phyloP scores from a whole-genome alignment of 1,140 invertebrate genomes.

The Bombus sylvicola region DNA sequence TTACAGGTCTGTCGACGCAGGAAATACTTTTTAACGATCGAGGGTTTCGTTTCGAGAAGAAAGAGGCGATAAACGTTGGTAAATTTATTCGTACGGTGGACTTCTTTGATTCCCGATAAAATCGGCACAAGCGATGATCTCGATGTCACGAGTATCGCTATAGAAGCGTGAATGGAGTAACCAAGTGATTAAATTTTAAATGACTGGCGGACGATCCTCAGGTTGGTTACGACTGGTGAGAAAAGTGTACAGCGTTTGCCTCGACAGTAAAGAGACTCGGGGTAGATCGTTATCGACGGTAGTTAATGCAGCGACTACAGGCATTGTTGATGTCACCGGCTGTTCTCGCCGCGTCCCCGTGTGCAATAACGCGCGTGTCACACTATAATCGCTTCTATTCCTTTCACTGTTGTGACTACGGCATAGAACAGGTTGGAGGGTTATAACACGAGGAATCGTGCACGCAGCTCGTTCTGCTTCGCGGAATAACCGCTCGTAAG shows the following conservation, averaged over 20 bases:
- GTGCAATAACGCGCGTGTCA: slow-evolving; percentile 11
- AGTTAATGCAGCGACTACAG: slow-evolving; percentile 46
- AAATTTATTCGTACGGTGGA: no score
- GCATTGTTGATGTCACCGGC: slow-evolving; percentile 53
- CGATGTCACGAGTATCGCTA: no score
- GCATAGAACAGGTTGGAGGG: slow-evolving; percentile 45
- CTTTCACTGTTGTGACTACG: slow-evolving; percentile 62
- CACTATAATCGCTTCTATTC: slow-evolving; percentile 61
- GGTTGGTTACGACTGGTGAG: not conserved
- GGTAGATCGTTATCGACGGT: slow-evolving; percentile 53
- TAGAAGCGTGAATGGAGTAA: no score
- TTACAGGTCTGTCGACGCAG: rapidly evolving
- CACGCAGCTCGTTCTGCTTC: slow-evolving; percentile 32
- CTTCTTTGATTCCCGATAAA: no score
- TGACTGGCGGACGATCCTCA: not conserved
- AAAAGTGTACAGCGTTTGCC: not conserved
- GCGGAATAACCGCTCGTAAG: slow-evolving; percentile 6
- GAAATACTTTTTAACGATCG: not conserved
- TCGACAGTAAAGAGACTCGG: no score
- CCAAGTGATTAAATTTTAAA: not conserved
- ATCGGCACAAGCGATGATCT: no score
- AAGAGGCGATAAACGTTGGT: not conserved
- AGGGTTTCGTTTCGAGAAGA: not conserved
- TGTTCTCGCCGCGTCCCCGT: slow-evolving; percentile 38
- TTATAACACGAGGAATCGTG: not conserved